Evolutionary conservation across 53 echinoderm and acorn worm species (phyloP).

Genomic region (Patiria pectinifera): DNA sequence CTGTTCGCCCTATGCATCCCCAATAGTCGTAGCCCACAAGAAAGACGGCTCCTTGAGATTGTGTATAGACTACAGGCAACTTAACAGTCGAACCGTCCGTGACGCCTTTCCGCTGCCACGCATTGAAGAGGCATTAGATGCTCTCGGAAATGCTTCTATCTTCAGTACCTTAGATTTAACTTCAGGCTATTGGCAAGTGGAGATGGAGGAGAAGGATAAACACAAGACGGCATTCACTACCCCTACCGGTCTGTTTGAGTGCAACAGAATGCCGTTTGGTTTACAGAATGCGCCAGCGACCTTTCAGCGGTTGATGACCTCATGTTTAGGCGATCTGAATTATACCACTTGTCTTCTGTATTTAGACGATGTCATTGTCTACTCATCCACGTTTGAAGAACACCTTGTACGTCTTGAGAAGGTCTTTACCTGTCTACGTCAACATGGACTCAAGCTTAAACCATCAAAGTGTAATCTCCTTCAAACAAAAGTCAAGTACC

Average conservation of each 20-base stretch:
- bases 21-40: slow-evolving; percentile 9
- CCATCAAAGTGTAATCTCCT: slow-evolving; percentile 73
- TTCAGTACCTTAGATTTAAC: slow-evolving; percentile 25
- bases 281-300: too few relatives aligned
- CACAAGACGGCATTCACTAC: slow-evolving; percentile 46
- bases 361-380: slow-evolving; percentile 72
- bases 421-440: slow-evolving; percentile 46
- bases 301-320: neutral
- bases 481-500: slow-evolving; percentile 55
- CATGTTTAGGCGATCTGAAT: slow-evolving; percentile 57
- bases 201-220: slow-evolving; percentile 45
- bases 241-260: too few relatives aligned
- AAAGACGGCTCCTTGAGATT: slow-evolving; percentile 25
- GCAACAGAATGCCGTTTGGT: too few relatives aligned
- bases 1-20: slow-evolving; percentile 10
- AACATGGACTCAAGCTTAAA: slow-evolving; percentile 71
- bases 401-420: slow-evolving; percentile 38
- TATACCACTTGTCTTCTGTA: slow-evolving; percentile 65
- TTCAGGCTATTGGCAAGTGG: slow-evolving; percentile 11
- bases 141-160: neutral
- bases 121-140: slow-evolving; percentile 18
- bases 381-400: slow-evolving; percentile 62
- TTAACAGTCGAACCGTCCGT: slow-evolving; percentile 6
- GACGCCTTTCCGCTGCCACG: slow-evolving; percentile 35
- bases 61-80: slow-evolving; percentile 27